Evolutionary conservation across 1,140 invertebrate genomes (phyloP), one percentile per base, ranked within the genome.

Genomic region (Drosophila albomicans): DNA sequence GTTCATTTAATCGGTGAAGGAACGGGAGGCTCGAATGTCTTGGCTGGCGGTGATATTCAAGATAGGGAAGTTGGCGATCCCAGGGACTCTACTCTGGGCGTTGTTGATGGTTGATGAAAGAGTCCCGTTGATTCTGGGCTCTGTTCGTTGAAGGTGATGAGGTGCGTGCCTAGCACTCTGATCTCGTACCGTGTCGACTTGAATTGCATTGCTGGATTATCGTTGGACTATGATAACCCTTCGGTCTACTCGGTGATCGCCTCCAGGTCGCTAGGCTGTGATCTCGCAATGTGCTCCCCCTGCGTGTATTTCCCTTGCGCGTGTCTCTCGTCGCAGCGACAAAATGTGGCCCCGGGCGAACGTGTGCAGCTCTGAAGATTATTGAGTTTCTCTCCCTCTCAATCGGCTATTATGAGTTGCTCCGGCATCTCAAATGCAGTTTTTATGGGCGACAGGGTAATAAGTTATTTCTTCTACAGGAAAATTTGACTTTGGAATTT

Each of bases 181-280:
- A n/a, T n/a, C n/a, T n/a, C 1, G 58, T 70, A 0, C 65, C 72
- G 7, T 64, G 7, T 69, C 71, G n/a, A 62, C 49, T 28, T 16
- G 62, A 11, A 78, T 13, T n/a, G n/a, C 32, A 54, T 73, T 41
- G 58, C 67, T 77, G n/a, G n/a, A n/a, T n/a, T n/a, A n/a, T n/a
- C n/a, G n/a, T n/a, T n/a, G n/a, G 1, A 68, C 3, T 1, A 78
- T 78, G 45, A 65, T 10, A 7, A 68, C 69, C 13, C 54, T 65
- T 1, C 65, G 51, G 25, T 71, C 52, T 1, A 74, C 0, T 1
- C 3, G 1, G 69, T 68, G 3, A 48, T 38, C 5, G 51, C 8
- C 2, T 56, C 58, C 13, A 64, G 16, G 6, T 65, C 20, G 28
- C 61, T 75, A 41, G 57, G 48, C 7, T 78, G 56, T n/a, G 25